Evolutionary conservation across 2,888 invertebrate species (phyloP).

Genomic region (Clusia tigrina): DNA sequence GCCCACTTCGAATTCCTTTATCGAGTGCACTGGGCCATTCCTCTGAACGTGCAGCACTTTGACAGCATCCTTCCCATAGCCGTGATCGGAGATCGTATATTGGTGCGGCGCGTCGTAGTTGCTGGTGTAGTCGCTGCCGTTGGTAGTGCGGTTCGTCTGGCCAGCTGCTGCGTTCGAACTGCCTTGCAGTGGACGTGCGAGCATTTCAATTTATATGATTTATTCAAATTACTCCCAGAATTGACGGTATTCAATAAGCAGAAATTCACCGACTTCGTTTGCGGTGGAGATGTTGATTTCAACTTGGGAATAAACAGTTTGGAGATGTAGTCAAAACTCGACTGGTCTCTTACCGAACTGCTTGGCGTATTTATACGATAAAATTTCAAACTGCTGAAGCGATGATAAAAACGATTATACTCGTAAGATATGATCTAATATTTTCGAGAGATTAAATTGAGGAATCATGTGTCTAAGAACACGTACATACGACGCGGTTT

Average conservation of each 20-base stretch:
- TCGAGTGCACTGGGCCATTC: constrained; percentile 72
- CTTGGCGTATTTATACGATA: not conserved
- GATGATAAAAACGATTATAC: not conserved
- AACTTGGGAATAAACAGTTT: constrained; percentile 22
- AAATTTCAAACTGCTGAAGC: not conserved
- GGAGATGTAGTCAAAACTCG: constrained; percentile 10
- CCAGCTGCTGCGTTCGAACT: constrained; percentile 24
- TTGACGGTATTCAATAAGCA: constrained; percentile 24
- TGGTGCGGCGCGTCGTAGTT: constrained; percentile 29
- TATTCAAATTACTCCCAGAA: no score
- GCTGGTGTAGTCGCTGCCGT: constrained; percentile 14
- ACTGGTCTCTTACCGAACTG: constrained; percentile 10
- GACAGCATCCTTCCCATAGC: constrained; percentile 76
- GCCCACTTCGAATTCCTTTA: constrained; percentile 78
- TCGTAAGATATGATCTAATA: not conserved
- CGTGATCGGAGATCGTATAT: constrained; percentile 56
- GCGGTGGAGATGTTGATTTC: constrained; percentile 34
- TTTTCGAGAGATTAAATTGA: not conserved
- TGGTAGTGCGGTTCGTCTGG: not conserved
- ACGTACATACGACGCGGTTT: no score
- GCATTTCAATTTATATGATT: constrained; percentile 41
- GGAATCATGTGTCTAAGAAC: not conserved
- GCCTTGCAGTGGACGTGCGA: constrained; percentile 37
- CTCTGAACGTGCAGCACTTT: constrained; percentile 77
- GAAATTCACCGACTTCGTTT: constrained; percentile 54